Conservation (phyloP, 2,888 invertebrate species). For the Morpho helenor region DNA sequence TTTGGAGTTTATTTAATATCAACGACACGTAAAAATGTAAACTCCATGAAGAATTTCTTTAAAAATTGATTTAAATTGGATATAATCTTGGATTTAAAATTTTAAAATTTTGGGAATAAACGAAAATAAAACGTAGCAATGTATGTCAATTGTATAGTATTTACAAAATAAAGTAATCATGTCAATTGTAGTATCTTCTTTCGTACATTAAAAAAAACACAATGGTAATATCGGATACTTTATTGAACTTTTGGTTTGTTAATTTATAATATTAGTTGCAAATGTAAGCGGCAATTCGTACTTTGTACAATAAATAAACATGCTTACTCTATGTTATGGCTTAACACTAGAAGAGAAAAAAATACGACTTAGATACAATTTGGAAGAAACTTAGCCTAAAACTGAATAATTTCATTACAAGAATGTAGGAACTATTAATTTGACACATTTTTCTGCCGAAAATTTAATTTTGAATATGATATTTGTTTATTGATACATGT, state of each 20-base stretch:
- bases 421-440: constrained; percentile 4
- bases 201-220: neutral
- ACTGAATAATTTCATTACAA: neutral
- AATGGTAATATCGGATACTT: constrained; percentile 5
- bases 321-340: constrained; percentile 28
- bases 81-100: too few species aligned
- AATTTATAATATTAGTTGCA: constrained; percentile 9
- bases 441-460: neutral
- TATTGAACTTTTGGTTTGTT: constrained; percentile 11
- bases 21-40: too few species aligned
- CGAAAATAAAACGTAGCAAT: too few species aligned
- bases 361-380: constrained; percentile 1
- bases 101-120: too few species aligned
- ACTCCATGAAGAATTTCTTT: too few species aligned
- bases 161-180: too few species aligned
- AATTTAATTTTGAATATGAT: neutral
- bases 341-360: constrained; percentile 17
- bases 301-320: constrained; percentile 68
- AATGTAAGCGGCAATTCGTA: constrained; percentile 32
- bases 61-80: too few species aligned
- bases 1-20: too few species aligned
- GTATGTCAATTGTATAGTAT: too few species aligned
- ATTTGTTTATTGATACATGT: neutral
- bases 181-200: too few species aligned
- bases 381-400: neutral